Conservation (phyloP, 2,888 invertebrate species). For the Miltochrista miniata region DNA sequence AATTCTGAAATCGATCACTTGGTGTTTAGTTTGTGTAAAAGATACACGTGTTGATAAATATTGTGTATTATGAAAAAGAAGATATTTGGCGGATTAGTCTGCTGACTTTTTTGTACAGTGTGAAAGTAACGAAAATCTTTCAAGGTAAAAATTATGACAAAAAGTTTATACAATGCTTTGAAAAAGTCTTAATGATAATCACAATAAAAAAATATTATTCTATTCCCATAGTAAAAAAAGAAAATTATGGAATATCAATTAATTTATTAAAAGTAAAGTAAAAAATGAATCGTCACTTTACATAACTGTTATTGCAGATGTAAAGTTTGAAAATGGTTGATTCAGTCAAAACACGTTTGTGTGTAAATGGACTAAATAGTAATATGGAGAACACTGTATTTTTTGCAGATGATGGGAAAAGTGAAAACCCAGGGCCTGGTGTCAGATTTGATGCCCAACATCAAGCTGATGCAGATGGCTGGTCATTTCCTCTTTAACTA, state of each 20-base stretch:
- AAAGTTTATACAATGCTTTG: no score
- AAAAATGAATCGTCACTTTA: no score
- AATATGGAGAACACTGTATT: constrained; percentile 15
- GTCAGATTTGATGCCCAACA: constrained; percentile 93
- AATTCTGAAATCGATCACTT: constrained; percentile 64
- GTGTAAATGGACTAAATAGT: no score
- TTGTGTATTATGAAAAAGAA: constrained; percentile 2
- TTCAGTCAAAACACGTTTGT: no score
- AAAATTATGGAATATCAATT: no score
- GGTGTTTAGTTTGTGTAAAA: constrained; percentile 29
- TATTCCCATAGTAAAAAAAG: no score
- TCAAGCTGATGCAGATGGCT: constrained; percentile 89
- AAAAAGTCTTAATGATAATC: no score
- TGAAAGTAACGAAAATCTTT: neutral
- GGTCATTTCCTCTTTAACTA: constrained; percentile 93
- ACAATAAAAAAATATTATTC: no score
- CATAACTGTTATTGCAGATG: no score
- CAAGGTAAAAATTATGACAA: neutral
- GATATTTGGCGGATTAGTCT: neutral
- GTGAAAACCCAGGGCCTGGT: constrained; percentile 86
- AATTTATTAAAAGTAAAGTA: no score
- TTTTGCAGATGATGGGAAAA: constrained; percentile 75
- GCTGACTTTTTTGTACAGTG: neutral
- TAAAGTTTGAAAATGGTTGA: no score
- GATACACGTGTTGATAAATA: constrained; percentile 40